Conservation (phyloP, 1,140 invertebrate species). For the Micrasema longulum region DNA sequence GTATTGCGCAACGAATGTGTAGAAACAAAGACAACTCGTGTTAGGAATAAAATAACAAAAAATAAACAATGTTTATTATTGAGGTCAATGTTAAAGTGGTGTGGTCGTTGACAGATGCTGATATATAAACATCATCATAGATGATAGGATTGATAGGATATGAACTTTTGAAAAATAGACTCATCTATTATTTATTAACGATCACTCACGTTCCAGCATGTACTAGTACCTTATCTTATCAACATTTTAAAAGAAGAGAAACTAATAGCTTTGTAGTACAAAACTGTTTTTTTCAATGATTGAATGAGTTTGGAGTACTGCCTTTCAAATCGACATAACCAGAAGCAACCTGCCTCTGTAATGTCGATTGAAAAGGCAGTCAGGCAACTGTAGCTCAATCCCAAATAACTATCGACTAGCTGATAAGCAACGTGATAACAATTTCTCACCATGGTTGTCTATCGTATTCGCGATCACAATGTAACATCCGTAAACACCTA, state of each 20-base stretch:
- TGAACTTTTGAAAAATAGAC: background rate
- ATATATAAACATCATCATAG: background rate
- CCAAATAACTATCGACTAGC: no score
- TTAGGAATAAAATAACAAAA: background rate
- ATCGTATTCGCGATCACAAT: no score
- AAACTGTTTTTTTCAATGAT: no score
- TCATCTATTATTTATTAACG: background rate
- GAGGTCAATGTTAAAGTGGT: conserved; percentile 21
- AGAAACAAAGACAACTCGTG: conserved; percentile 14
- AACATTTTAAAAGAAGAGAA: background rate
- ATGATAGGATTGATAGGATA: conserved; percentile 1
- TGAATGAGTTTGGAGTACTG: no score
- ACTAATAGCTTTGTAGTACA: background rate
- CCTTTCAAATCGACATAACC: no score
- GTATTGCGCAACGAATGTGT: background rate
- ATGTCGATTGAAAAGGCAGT: no score
- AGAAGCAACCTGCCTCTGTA: no score
- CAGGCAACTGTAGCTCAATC: no score
- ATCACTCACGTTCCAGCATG: background rate
- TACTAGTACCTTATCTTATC: background rate
- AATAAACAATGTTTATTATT: conserved; percentile 21
- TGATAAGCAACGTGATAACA: no score
- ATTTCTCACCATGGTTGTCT: no score
- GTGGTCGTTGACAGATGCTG: background rate
- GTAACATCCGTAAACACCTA: no score